Conservation (phyloP, 2,797 vertebrate genomes). For the Siniperca undulata region DNA sequence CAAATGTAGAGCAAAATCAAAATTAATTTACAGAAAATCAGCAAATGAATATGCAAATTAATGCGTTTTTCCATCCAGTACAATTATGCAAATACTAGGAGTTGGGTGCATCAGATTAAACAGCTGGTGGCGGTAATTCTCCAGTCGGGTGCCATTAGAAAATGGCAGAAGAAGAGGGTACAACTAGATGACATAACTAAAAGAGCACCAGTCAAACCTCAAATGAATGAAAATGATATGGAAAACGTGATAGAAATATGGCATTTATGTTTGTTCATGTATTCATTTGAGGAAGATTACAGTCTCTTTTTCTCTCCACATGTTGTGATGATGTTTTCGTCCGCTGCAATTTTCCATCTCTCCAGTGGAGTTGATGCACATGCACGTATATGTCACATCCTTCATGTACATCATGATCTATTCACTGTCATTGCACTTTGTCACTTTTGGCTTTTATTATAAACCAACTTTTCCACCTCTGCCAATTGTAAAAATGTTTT, state of each 20-base stretch:
- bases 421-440: not conserved
- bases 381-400: not conserved
- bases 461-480: not conserved
- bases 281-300: too few relatives aligned
- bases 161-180: not conserved
- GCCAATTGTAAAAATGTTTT: not conserved
- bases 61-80: not conserved
- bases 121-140: not conserved
- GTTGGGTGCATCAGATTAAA: not conserved
- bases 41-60: not conserved
- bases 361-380: not conserved
- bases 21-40: not conserved
- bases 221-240: not conserved
- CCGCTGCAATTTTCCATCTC: not conserved
- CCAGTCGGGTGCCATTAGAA: not conserved
- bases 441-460: not conserved
- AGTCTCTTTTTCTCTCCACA: too few relatives aligned
- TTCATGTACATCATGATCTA: not conserved
- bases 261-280: not conserved
- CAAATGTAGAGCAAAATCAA: not conserved
- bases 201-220: not conserved
- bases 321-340: not conserved
- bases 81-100: not conserved
- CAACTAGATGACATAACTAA: not conserved
- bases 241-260: not conserved